phyloP scores from a whole-genome alignment of 2,113 vertebrate species.

The Mohoua ochrocephala region DNA sequence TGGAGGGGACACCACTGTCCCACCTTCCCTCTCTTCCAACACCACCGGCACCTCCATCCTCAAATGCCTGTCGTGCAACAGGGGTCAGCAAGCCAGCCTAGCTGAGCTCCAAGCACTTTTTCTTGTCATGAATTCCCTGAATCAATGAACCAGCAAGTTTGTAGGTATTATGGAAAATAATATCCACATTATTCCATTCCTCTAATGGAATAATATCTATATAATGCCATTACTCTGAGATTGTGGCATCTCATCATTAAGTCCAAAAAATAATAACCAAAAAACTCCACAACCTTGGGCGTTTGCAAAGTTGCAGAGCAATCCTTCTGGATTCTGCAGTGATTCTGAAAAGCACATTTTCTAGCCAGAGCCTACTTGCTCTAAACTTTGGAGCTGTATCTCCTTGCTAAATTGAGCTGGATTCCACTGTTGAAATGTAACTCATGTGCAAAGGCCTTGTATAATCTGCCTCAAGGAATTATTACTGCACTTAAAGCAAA shows the following conservation, averaged over 20 bases:
- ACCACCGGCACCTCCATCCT: fast-evolving
- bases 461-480: constrained; percentile 13
- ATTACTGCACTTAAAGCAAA: background rate
- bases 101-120: background rate
- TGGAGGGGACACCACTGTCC: background rate
- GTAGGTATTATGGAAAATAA: background rate
- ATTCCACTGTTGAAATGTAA: background rate
- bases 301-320: background rate
- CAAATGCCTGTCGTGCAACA: fast-evolving
- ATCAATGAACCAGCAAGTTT: background rate
- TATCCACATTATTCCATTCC: background rate
- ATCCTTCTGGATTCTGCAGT: background rate
- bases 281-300: background rate
- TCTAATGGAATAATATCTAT: background rate
- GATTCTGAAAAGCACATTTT: background rate
- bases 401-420: background rate
- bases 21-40: background rate
- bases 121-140: background rate
- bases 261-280: background rate
- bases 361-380: background rate
- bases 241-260: background rate
- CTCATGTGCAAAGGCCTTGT: background rate
- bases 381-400: background rate
- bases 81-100: background rate
- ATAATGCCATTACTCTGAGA: background rate